These are phyloP conservation scores for Chrysodeixis includens DNA, from an alignment of 2,888 invertebrate species.

Conservation along the genomic window DNA sequence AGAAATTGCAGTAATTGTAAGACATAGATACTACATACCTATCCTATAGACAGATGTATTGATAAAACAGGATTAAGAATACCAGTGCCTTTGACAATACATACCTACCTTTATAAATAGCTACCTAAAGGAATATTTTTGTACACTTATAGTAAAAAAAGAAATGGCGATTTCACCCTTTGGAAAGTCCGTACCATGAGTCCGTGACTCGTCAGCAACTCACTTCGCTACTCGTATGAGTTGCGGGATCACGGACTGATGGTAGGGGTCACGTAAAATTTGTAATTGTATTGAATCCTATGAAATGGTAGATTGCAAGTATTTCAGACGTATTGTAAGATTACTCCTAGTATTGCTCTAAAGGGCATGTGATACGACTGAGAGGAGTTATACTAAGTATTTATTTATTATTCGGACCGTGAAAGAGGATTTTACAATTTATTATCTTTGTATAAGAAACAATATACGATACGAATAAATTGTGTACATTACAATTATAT, in stretches of 20 bases:
- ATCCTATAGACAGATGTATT: constrained; percentile 71
- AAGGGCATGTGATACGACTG: constrained; percentile 83
- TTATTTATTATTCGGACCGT: constrained; percentile 87
- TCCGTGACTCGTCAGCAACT: constrained; percentile 43
- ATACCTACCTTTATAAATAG: constrained; percentile 86
- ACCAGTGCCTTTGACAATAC: constrained; percentile 89
- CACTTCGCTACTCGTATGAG: constrained; percentile 38
- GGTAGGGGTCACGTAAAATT: constrained; percentile 55
- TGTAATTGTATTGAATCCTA: constrained; percentile 72
- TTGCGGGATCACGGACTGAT: constrained; percentile 52
- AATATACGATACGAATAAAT: constrained; percentile 88
- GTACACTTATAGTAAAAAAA: constrained; percentile 79
- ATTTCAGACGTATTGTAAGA: constrained; percentile 75
- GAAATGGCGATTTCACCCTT: constrained; percentile 72
- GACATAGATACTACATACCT: constrained; percentile 61
- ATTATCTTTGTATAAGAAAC: constrained; percentile 88
- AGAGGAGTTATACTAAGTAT: constrained; percentile 82
- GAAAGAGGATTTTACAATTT: constrained; percentile 88
- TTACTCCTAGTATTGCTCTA: constrained; percentile 77
- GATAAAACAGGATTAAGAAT: constrained; percentile 75
- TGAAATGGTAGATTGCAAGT: constrained; percentile 76
- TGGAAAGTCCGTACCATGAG: constrained; percentile 64
- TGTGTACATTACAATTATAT: constrained; percentile 86
- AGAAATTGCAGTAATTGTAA: constrained; percentile 76
- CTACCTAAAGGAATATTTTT: constrained; percentile 85